Base-by-base conservation (phyloP, 2,888 invertebrate genomes). In the Hymenopus coronatus region DNA sequence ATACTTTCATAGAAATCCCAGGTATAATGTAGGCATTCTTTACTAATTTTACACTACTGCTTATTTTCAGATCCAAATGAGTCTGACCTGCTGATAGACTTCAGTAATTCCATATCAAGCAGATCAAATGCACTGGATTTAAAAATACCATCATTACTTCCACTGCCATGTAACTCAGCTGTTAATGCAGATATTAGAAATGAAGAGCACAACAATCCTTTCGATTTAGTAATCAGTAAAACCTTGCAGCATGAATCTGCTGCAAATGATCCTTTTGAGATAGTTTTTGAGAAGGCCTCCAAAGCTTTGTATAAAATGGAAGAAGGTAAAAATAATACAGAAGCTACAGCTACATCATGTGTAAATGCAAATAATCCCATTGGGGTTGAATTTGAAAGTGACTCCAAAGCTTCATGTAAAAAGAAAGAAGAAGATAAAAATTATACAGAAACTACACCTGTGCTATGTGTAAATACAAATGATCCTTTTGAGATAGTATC, bases 261-360 rank as follows among this genome's bases (percentile, higher is more conserved):
- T n/a, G 15, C 82, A 33, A 87, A 87, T 82, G 87, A 87, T 87
- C 87, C 87, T n/a, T 87, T 87, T 82, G 87, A 87, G n/a, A 9
- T 87, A 2, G 87, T 40, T 14, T 82, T 82, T 81, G 70, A 86
- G 25, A 86, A 86, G 54, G 86, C 86, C 25, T 20, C 54, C 54
- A 40, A 9, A 40, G 9, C 9, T 8, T n/a, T n/a, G n/a, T n/a
- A n/a, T n/a, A n/a, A n/a, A n/a, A n/a, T n/a, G n/a, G n/a, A n/a
- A n/a, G 54, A 70, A 25, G 15, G 8, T 70, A 70, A 70, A 25
- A 70, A 2, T 70, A 25, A 70, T 70, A 20, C 25, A 70, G 54
- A 70, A 70, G 20, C 15, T 70, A 3, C 25, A 40, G 9, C 9
- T n/a, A n/a, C n/a, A n/a, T n/a, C n/a, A n/a, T n/a, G n/a, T n/a